Conservation (phyloP, 2,797 vertebrate genomes). For the Chaetophractus vellerosus region DNA sequence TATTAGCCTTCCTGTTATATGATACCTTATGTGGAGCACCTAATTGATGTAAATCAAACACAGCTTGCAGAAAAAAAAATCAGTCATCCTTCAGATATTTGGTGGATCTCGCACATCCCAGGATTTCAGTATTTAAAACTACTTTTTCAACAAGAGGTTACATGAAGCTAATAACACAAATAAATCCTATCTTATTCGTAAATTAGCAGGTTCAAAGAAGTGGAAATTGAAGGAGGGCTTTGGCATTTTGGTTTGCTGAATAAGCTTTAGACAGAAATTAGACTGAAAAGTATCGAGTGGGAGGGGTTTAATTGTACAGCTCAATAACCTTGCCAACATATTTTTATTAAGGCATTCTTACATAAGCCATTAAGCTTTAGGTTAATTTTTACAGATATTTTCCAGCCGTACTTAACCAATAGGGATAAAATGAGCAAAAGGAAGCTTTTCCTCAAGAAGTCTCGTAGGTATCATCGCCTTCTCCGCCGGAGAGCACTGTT, state of each 20-base stretch:
- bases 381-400: slow-evolving; percentile 91
- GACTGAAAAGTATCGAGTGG: slow-evolving; percentile 89
- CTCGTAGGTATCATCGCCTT: neutral
- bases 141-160: slow-evolving; percentile 85
- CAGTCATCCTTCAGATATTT: slow-evolving; percentile 89
- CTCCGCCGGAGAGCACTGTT: slow-evolving; percentile 32
- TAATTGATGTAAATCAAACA: slow-evolving; percentile 99
- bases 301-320: slow-evolving; percentile 91
- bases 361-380: slow-evolving; percentile 92
- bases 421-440: slow-evolving; percentile 80
- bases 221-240: slow-evolving; percentile 93
- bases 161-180: slow-evolving; percentile 90
- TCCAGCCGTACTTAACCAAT: slow-evolving; percentile 82
- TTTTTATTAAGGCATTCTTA: slow-evolving; percentile 91
- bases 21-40: slow-evolving; percentile 96
- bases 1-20: slow-evolving; percentile 98
- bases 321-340: slow-evolving; percentile 89
- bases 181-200: slow-evolving; percentile 92
- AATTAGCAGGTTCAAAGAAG: slow-evolving; percentile 94
- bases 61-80: slow-evolving; percentile 93
- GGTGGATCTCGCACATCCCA: slow-evolving; percentile 83
- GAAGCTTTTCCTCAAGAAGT: slow-evolving; percentile 72
- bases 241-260: slow-evolving; percentile 99
- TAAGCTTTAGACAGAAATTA: slow-evolving; percentile 95
- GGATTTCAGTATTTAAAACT: slow-evolving; percentile 89